Conservation (phyloP, 2,113 vertebrate species). For the Rhea americana region DNA sequence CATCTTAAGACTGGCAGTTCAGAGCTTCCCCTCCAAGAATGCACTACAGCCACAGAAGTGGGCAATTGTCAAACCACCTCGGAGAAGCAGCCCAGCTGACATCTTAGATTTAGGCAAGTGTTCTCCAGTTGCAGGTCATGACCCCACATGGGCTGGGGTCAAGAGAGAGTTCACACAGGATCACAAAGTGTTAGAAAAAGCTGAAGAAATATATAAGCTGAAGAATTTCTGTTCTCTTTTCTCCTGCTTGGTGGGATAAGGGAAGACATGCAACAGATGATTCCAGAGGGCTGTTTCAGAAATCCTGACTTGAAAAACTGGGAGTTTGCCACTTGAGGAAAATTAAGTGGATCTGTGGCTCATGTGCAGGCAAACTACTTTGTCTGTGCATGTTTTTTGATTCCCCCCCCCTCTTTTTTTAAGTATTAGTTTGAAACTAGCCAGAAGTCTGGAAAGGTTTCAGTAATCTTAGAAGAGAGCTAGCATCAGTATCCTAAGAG, state of each 20-base stretch:
- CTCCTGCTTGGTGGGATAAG: background rate
- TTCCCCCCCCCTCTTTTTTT: background rate
- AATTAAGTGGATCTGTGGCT: background rate
- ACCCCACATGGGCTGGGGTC: slow-evolving; percentile 26
- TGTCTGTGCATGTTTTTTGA: background rate
- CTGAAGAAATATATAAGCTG: slow-evolving; percentile 35
- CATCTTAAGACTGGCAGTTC: slow-evolving; percentile 7
- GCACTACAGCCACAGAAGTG: background rate
- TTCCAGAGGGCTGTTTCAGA: background rate
- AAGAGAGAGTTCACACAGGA: background rate
- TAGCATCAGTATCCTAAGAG: background rate
- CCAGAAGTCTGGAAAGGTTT: slow-evolving; percentile 46
- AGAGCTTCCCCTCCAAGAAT: background rate
- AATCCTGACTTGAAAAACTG: background rate
- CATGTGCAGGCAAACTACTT: background rate
- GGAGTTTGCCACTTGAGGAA: background rate
- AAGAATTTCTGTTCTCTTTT: slow-evolving; percentile 10
- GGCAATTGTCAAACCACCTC: background rate
- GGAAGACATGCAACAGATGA: background rate
- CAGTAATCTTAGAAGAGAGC: slow-evolving; percentile 10
- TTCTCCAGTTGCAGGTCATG: background rate
- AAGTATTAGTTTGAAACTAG: background rate
- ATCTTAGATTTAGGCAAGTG: slow-evolving; percentile 14
- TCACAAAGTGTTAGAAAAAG: slow-evolving; percentile 2
- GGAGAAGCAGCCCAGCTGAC: background rate